These are phyloP conservation scores for Napeogenes sylphis DNA, from an alignment of 2,888 invertebrate species.

Conservation along the genomic window DNA sequence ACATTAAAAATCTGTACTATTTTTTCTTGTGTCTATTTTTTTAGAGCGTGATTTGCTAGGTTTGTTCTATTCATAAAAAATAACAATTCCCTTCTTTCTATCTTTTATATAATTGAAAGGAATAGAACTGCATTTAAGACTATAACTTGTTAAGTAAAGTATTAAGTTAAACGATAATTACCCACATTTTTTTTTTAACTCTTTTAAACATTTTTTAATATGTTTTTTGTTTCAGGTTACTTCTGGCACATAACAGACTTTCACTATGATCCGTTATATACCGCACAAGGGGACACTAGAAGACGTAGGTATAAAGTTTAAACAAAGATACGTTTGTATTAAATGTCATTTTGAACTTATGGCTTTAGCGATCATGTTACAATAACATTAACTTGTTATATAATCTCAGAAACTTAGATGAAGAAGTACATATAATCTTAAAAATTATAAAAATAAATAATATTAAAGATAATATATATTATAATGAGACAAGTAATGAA, in stretches of 20 bases:
- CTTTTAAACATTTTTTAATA: not conserved
- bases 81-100: not conserved
- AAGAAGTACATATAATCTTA: too few species aligned
- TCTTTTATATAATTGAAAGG: not conserved
- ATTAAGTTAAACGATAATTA: not conserved
- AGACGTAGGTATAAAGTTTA: constrained; percentile 81
- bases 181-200: too few species aligned
- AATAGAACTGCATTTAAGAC: not conserved
- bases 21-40: constrained; percentile 9
- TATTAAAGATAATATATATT: too few species aligned
- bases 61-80: constrained; percentile 4
- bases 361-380: too few species aligned
- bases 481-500: too few species aligned
- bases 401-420: too few species aligned
- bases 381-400: too few species aligned
- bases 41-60: constrained; percentile 8
- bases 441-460: too few species aligned
- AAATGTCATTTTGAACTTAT: not conserved
- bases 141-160: not conserved
- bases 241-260: constrained; percentile 98
- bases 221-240: constrained; percentile 85
- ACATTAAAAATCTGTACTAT: constrained; percentile 20
- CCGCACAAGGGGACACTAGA: constrained; percentile 84
- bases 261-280: constrained; percentile 92
- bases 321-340: not conserved